Percentiles rank a stretch among this genome's conserved stretches.
These are phyloP conservation scores for Hirtodrosophila trivittata DNA, from an alignment of 2,888 invertebrate species.

Conservation along the genomic window DNA sequence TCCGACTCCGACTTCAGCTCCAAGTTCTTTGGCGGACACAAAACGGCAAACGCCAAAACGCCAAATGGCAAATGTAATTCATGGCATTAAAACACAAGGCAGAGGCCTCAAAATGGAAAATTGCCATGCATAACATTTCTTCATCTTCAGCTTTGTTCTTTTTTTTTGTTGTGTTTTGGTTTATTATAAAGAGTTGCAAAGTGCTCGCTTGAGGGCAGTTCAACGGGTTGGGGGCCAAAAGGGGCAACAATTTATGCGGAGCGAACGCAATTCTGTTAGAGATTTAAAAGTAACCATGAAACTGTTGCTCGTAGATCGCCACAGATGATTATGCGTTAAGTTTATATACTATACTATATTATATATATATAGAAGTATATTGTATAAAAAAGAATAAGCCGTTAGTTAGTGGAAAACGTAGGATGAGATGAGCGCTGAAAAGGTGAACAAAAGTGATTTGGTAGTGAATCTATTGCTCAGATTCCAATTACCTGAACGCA, in stretches of 20 bases:
- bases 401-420: slow-evolving; percentile 1
- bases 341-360: not conserved
- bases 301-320: slow-evolving; percentile 40
- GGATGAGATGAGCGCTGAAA: not conserved
- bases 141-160: slow-evolving; percentile 21
- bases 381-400: not conserved
- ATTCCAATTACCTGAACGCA: not conserved
- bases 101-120: slow-evolving; percentile 79
- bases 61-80: slow-evolving; percentile 62
- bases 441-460: slow-evolving; percentile 5
- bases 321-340: slow-evolving; percentile 49
- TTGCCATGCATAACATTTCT: slow-evolving; percentile 80
- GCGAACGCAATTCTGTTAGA: slow-evolving; percentile 67
- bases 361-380: not conserved
- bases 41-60: slow-evolving; percentile 19
- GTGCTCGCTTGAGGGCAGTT: slow-evolving; percentile 43
- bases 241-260: slow-evolving; percentile 63
- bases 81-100: slow-evolving; percentile 68
- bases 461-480: not conserved
- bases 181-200: slow-evolving; percentile 72
- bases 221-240: not conserved
- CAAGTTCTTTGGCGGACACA: slow-evolving; percentile 18
- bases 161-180: slow-evolving; percentile 30
- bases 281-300: slow-evolving; percentile 52
- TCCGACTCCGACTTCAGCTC: no score